Percentiles rank a stretch among this genome's conserved stretches.
phyloP scores from a whole-genome alignment of 2,888 invertebrate genomes.

The Torymus auratus region DNA sequence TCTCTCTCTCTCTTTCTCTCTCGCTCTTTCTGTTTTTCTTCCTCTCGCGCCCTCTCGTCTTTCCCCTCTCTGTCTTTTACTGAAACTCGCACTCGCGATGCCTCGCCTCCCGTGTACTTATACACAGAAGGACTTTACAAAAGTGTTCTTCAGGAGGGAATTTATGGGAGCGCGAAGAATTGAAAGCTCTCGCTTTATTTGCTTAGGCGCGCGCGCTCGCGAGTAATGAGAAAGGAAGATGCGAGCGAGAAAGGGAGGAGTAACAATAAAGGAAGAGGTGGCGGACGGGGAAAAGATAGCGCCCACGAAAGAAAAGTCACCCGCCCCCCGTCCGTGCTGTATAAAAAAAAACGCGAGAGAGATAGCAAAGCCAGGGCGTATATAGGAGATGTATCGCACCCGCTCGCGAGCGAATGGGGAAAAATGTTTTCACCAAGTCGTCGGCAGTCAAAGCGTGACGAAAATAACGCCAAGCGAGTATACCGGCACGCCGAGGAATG shows the following conservation, averaged over 20 bases:
- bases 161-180: constrained; percentile 35
- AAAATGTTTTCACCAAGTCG: constrained; percentile 2
- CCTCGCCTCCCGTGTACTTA: too few relatives aligned
- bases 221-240: constrained; percentile 19
- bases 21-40: neutral
- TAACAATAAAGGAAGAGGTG: neutral
- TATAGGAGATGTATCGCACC: neutral
- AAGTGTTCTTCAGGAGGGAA: constrained; percentile 37
- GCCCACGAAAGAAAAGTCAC: too few relatives aligned
- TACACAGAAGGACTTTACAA: neutral
- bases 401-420: neutral
- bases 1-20: neutral
- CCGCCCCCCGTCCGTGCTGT: too few relatives aligned
- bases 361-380: neutral
- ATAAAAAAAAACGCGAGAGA: neutral
- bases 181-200: constrained; percentile 37
- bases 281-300: neutral
- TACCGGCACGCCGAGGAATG: too few relatives aligned
- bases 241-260: neutral
- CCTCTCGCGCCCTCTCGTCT: neutral
- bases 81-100: neutral
- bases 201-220: constrained; percentile 5
- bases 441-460: neutral
- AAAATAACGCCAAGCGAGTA: neutral
- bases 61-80: neutral